These are phyloP conservation scores for Hyles vespertilio DNA, from an alignment of 1,140 invertebrate genomes.

Conservation along the genomic window DNA sequence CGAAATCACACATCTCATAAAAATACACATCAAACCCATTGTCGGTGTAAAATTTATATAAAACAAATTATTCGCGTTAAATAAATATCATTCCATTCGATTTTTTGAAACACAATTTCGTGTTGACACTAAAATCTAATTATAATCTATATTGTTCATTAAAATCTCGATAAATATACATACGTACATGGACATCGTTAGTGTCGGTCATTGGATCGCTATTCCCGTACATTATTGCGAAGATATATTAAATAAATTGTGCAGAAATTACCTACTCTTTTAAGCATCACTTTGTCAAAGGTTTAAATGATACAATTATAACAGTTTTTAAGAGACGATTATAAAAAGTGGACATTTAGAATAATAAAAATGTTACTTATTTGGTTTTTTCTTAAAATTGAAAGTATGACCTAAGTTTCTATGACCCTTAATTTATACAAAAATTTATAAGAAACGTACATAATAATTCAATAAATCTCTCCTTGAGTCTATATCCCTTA, in stretches of 20 bases:
- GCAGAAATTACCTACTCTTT: conserved; percentile 16
- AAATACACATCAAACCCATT: conserved; percentile 51
- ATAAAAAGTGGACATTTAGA: conserved; percentile 2
- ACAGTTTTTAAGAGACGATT: background rate
- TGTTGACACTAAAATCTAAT: background rate
- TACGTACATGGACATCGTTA: conserved; percentile 30
- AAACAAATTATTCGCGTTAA: conserved; percentile 49
- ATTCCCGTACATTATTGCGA: background rate
- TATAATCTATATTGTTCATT: conserved; percentile 46
- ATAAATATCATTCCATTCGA: conserved; percentile 58
- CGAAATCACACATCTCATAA: conserved; percentile 61
- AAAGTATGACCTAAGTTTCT: conserved; percentile 13
- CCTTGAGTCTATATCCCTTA: conserved; percentile 16
- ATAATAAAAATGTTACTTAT: conserved; percentile 19
- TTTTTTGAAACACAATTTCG: background rate
- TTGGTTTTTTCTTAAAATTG: conserved; percentile 20
- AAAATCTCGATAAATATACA: conserved; percentile 49
- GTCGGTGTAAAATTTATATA: conserved; percentile 49
- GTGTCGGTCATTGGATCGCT: conserved; percentile 11
- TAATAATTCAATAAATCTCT: conserved; percentile 18
- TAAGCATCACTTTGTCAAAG: too few relatives aligned
- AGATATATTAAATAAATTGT: conserved; percentile 14
- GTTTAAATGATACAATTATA: too few relatives aligned
- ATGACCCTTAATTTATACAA: conserved; percentile 12
- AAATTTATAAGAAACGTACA: conserved; percentile 10